Conservation (phyloP, 2,113 vertebrate species). For the Epinephelus lanceolatus region DNA sequence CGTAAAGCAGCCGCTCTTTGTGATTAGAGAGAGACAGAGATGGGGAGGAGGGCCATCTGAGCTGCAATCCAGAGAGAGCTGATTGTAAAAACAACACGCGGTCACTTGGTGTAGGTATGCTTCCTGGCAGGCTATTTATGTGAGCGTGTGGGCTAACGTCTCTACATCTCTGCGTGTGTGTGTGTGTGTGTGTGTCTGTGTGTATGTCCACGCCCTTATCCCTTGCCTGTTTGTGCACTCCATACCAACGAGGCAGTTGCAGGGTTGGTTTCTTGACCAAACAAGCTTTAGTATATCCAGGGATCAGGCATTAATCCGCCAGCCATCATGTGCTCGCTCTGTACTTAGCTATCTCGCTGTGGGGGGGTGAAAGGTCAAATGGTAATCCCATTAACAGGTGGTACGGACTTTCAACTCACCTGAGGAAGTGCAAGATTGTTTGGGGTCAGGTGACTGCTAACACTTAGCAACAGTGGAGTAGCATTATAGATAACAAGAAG, state of each 20-base stretch:
- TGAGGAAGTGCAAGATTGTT: conserved; percentile 5
- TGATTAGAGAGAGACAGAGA: conserved; percentile 66
- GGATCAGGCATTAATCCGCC: conserved; percentile 72
- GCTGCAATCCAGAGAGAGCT: conserved; percentile 68
- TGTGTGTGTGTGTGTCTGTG: conserved; percentile 1
- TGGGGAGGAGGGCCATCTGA: conserved; percentile 52
- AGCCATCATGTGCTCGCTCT: conserved; percentile 62
- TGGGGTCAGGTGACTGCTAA: background rate
- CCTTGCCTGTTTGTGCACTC: background rate
- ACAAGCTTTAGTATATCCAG: conserved; percentile 62
- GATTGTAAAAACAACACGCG: conserved; percentile 73
- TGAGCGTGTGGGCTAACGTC: background rate
- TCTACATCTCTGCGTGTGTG: conserved; percentile 16
- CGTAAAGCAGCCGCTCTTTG: conserved; percentile 79
- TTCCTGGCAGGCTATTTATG: conserved; percentile 46
- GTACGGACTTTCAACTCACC: conserved; percentile 44
- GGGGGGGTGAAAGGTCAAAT: conserved; percentile 50
- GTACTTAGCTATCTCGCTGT: conserved; percentile 50
- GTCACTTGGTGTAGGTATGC: conserved; percentile 57
- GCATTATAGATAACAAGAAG: background rate
- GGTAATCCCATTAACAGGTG: conserved; percentile 66
- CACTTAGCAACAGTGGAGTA: background rate
- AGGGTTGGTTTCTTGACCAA: conserved; percentile 66
- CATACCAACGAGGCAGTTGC: conserved; percentile 23
- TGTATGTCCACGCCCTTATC: background rate